These are phyloP conservation scores for Sinocyclocheilus maitianheensis DNA, from an alignment of 2,113 vertebrate species.

Conservation along the genomic window DNA sequence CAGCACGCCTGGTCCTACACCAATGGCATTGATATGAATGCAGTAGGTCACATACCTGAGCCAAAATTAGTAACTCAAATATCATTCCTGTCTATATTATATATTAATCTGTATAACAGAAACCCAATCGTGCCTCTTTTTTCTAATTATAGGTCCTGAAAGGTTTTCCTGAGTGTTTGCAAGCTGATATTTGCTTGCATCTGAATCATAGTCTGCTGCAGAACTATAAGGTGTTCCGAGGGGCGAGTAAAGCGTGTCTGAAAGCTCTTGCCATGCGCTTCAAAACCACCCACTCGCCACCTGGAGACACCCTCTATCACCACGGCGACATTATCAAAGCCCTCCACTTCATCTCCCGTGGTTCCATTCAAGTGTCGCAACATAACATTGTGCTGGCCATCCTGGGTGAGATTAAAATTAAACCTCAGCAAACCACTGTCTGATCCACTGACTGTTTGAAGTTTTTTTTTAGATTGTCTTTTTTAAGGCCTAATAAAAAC, in stretches of 20 bases:
- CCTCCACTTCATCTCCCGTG: conserved; percentile 92
- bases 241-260: conserved; percentile 91
- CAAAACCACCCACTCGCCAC: conserved; percentile 89
- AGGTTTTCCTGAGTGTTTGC: conserved; percentile 94
- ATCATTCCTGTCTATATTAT: background rate
- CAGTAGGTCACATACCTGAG: conserved; percentile 74
- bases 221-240: conserved; percentile 89
- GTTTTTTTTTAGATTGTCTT: background rate
- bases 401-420: conserved; percentile 75
- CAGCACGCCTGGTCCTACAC: conserved; percentile 98
- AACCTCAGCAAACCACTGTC: background rate
- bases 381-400: conserved; percentile 90
- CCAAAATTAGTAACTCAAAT: background rate
- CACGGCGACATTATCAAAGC: conserved; percentile 89
- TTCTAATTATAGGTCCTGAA: conserved; percentile 84
- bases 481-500: background rate
- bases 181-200: conserved; percentile 96
- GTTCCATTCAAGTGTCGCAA: conserved; percentile 90
- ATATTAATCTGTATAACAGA: background rate
- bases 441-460: background rate
- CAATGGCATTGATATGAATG: conserved; percentile 97
- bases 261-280: conserved; percentile 88
- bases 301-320: conserved; percentile 92
- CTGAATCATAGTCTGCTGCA: conserved; percentile 92
- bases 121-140: background rate